Evolutionary conservation across 2,888 invertebrate species (phyloP), one percentile per base, ranked within the genome.

Genomic region (Labia minor): DNA sequence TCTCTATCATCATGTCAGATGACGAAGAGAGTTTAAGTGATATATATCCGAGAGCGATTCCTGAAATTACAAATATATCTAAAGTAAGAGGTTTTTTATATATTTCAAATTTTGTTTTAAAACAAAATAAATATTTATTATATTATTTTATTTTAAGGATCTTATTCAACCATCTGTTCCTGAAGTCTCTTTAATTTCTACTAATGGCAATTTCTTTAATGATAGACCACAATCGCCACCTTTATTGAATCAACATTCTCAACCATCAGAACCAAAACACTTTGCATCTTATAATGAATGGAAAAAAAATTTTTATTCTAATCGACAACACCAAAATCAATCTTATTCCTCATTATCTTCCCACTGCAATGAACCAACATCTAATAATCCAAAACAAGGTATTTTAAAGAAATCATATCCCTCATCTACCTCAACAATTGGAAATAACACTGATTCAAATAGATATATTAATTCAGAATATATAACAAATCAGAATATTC

Each of bases 291-390:
- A 49, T 49, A 49, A 49, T 14, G 49, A 49, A 49, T 49, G 49
- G 49, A 49, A 49, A 49, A 11, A 49, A 14, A 49, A 49, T 49
- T 49, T 49, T 49, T 49, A 49, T 49, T 49, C 49, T 49, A 49
- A 49, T 49, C 49, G 49, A 14, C 49, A 49, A 49, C 3, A 10
- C 3, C 49, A n/a, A 49, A 26, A 26, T 26, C 49, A 49, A 49
- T 49, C 49, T 33, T 33, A 8, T 8, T n/a, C n/a, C n/a, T n/a
- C n/a, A n/a, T 33, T 8, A 6, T 33, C 33, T 33, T 10, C 49
- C 49, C 4, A 26, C 26, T 6, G n/a, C n/a, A 26, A 49, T 49
- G 49, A 49, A 49, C 14, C 8, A 14, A 11, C 14, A 49, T 11
- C 49, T n/a, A 49, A 49, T 49, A 49, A 16, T 16, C 49, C 49